These are phyloP conservation scores for Patella depressa DNA, from an alignment of 2,888 invertebrate genomes.

Conservation along the genomic window DNA sequence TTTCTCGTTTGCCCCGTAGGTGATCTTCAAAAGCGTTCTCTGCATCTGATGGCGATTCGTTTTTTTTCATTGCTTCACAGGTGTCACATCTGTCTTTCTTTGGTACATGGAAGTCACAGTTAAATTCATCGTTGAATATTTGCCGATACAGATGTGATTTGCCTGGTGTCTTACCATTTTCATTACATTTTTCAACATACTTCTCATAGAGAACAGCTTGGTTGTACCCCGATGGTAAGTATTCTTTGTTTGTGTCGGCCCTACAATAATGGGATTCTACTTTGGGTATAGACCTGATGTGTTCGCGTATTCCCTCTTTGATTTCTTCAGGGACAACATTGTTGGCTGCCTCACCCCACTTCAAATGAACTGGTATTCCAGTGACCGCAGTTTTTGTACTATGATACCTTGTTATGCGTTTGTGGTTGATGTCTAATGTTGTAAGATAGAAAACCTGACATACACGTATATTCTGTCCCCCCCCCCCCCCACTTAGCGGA, in stretches of 20 bases:
- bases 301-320: slow-evolving; percentile 20
- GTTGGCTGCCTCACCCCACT: not conserved
- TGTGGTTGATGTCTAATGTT: not conserved
- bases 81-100: slow-evolving; percentile 26
- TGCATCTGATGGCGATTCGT: not conserved
- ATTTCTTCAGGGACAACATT: slow-evolving; percentile 3
- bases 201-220: slow-evolving; percentile 13
- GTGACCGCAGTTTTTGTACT: not conserved
- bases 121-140: slow-evolving; percentile 28
- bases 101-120: slow-evolving; percentile 22
- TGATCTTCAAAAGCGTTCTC: not conserved
- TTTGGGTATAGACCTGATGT: slow-evolving; percentile 20
- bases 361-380: not conserved
- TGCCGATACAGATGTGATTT: slow-evolving; percentile 29
- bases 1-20: not conserved
- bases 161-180: slow-evolving; percentile 15
- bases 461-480: not conserved
- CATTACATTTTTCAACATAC: slow-evolving; percentile 20
- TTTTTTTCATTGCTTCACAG: slow-evolving; percentile 18
- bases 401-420: not conserved
- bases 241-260: slow-evolving; percentile 20
- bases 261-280: slow-evolving; percentile 23
- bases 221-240: not conserved
- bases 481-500: not conserved
- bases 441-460: not conserved